phyloP scores from a whole-genome alignment of 2,113 vertebrate species.

The Microcebus murinus region DNA sequence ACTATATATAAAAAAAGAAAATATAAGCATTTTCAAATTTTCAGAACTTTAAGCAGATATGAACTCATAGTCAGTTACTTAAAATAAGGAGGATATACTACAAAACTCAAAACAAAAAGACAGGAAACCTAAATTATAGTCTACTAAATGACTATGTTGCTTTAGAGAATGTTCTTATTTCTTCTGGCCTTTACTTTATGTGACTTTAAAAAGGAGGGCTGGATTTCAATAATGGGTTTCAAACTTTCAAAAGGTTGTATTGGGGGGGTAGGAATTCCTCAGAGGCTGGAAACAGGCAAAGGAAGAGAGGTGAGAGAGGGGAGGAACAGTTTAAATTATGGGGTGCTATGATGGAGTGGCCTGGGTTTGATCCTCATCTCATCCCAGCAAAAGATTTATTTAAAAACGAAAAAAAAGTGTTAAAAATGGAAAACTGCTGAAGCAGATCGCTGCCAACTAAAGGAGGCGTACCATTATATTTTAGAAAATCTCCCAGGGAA shows the following conservation, averaged over 20 bases:
- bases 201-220: background rate
- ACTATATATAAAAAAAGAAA: background rate
- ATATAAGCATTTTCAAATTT: background rate
- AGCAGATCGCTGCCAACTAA: background rate
- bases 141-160: slow-evolving; percentile 56
- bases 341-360: fast-evolving
- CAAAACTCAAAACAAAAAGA: slow-evolving; percentile 37
- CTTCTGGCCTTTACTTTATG: slow-evolving; percentile 22
- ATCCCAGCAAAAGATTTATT: background rate
- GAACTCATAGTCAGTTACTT: background rate
- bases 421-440: background rate
- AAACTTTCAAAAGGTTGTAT: background rate
- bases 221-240: background rate
- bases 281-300: background rate
- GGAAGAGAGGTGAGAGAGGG: background rate
- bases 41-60: background rate
- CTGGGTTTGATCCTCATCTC: background rate
- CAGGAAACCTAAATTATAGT: slow-evolving; percentile 57
- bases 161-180: slow-evolving; percentile 17
- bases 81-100: background rate
- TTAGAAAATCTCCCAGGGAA: background rate
- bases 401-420: background rate
- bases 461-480: background rate
- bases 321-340: background rate
- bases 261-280: background rate